Percentiles rank a stretch among this genome's conserved stretches.
phyloP scores from a whole-genome alignment of 2,888 invertebrate genomes.

The Eubasilissa splendida region DNA sequence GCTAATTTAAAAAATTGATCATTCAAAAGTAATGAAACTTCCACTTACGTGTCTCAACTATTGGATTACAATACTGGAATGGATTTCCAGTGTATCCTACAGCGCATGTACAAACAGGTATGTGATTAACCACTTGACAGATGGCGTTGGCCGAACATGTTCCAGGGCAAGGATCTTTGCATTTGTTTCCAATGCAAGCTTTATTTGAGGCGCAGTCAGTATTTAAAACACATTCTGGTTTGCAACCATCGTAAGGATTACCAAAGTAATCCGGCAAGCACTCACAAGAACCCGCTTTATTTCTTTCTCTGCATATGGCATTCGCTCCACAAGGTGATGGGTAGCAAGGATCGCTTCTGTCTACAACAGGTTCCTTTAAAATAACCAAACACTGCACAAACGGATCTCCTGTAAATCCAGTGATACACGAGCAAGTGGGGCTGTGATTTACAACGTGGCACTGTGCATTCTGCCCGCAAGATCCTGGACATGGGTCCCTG shows the following conservation, averaged over 20 bases:
- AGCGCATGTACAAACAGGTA: slow-evolving; percentile 80
- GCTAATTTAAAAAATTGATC: slow-evolving; percentile 45
- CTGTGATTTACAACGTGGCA: slow-evolving; percentile 78
- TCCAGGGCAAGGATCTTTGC: slow-evolving; percentile 85
- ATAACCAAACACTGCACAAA: slow-evolving; percentile 68
- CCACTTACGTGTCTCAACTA: slow-evolving; percentile 61
- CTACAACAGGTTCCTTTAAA: slow-evolving; percentile 63
- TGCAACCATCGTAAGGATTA: slow-evolving; percentile 84
- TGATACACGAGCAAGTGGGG: slow-evolving; percentile 75
- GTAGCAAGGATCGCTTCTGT: slow-evolving; percentile 75
- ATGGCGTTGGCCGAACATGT: slow-evolving; percentile 83
- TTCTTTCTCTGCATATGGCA: slow-evolving; percentile 79
- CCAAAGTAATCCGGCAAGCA: slow-evolving; percentile 82
- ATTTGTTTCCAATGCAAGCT: slow-evolving; percentile 82
- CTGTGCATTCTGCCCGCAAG: slow-evolving; percentile 77
- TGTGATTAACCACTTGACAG: slow-evolving; percentile 82
- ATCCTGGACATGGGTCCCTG: slow-evolving; percentile 75
- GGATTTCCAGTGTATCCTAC: slow-evolving; percentile 84
- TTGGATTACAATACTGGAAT: slow-evolving; percentile 74
- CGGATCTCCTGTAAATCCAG: slow-evolving; percentile 78
- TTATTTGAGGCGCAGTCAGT: slow-evolving; percentile 81
- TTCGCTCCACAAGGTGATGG: slow-evolving; percentile 88
- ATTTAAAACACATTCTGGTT: slow-evolving; percentile 82
- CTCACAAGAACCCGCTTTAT: slow-evolving; percentile 78
- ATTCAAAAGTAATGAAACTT: slow-evolving; percentile 65